A percentile compares a stretch with the other conserved stretches of the same genome.
These are phyloP conservation scores for Leptinotarsa peninsularis DNA, from an alignment of 2,888 invertebrate species.

Conservation along the genomic window DNA sequence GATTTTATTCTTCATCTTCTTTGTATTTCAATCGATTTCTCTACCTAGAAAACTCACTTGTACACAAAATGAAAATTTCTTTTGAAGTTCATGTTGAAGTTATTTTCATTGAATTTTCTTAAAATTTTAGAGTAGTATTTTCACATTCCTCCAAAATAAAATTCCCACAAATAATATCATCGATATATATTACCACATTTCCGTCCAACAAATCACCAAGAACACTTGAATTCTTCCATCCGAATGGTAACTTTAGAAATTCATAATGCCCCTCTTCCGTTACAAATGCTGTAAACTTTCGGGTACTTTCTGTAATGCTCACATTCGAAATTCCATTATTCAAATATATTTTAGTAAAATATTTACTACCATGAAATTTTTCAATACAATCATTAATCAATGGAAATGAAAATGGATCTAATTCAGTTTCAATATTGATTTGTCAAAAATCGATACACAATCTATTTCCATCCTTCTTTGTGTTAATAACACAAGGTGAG, in stretches of 20 bases:
- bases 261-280: background rate
- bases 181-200: background rate
- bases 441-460: background rate
- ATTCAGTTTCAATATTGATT: background rate
- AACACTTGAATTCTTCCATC: constrained; percentile 9
- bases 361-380: constrained; percentile 1
- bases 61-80: background rate
- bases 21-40: background rate
- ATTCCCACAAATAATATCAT: constrained; percentile 1
- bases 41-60: constrained; percentile 1
- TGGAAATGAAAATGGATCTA: background rate
- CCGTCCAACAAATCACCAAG: background rate
- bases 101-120: constrained; percentile 6
- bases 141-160: background rate
- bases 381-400: background rate
- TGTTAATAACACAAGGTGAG: background rate
- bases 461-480: background rate
- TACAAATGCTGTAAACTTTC: constrained; percentile 6
- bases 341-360: background rate
- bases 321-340: background rate
- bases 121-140: background rate
- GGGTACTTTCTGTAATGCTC: background rate
- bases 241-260: background rate
- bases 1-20: background rate
- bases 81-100: background rate